Conservation (phyloP, 1,140 invertebrate genomes). For the Aphelenchoides besseyi region DNA sequence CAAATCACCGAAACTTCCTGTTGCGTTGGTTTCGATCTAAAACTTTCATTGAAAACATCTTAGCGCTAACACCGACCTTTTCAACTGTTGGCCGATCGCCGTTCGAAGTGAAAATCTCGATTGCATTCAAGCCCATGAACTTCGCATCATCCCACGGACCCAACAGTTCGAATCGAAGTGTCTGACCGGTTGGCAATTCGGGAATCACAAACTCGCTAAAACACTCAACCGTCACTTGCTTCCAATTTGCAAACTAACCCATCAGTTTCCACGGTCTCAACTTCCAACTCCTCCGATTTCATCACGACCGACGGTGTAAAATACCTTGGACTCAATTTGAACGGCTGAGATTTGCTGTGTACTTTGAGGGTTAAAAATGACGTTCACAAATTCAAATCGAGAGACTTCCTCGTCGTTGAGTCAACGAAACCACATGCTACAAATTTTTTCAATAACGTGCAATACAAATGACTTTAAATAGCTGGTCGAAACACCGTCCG, state of each 20-base stretch:
- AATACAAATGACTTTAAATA: too few relatives aligned
- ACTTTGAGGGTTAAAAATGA: too few relatives aligned
- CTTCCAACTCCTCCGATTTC: background rate
- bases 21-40: conserved; percentile 37
- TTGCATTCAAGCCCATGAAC: conserved; percentile 76
- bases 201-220: conserved; percentile 41
- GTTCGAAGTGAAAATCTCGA: conserved; percentile 73
- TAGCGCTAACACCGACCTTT: conserved; percentile 16
- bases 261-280: conserved; percentile 66
- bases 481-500: too few relatives aligned
- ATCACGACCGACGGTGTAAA: background rate
- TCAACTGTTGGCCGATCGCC: conserved; percentile 67
- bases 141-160: conserved; percentile 79
- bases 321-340: background rate
- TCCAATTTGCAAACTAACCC: conserved; percentile 56
- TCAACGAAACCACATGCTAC: too few relatives aligned
- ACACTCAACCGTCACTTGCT: too few relatives aligned
- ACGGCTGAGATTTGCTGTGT: background rate
- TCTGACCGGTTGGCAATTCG: conserved; percentile 39
- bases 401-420: too few relatives aligned
- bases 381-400: too few relatives aligned
- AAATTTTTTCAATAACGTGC: too few relatives aligned
- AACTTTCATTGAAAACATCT: conserved; percentile 13
- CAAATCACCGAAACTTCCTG: conserved; percentile 39
- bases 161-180: conserved; percentile 66